phyloP scores from a whole-genome alignment of 2,113 vertebrate species.

The Noturus placidus region DNA sequence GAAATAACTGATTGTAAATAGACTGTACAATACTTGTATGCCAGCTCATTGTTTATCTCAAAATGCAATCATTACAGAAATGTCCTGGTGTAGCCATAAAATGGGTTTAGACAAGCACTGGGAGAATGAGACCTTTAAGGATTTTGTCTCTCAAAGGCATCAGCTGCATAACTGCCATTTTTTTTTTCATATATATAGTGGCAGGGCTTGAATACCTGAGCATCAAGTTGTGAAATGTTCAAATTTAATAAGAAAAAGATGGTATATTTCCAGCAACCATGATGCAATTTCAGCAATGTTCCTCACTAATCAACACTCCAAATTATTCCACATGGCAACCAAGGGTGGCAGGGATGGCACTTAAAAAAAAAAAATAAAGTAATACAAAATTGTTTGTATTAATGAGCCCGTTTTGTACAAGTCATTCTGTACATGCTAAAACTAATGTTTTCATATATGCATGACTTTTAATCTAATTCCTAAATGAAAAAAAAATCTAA shows the following conservation, averaged over 20 bases:
- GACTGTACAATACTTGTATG: not conserved
- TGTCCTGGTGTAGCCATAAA: slow-evolving; percentile 18
- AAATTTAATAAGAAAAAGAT: slow-evolving; percentile 50
- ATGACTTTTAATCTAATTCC: not conserved
- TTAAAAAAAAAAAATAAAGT: slow-evolving; percentile 53
- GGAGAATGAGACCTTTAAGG: slow-evolving; percentile 24
- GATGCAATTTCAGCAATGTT: slow-evolving; percentile 70
- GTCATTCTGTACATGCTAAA: not conserved
- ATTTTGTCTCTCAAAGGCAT: slow-evolving; percentile 14
- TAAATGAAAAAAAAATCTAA: not conserved
- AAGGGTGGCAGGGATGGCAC: slow-evolving; percentile 54
- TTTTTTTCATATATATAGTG: slow-evolving; percentile 24
- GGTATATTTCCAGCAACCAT: slow-evolving; percentile 64
- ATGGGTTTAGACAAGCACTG: not conserved
- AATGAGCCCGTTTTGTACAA: slow-evolving; percentile 18
- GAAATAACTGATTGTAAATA: not conserved
- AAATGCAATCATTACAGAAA: not conserved
- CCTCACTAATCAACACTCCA: slow-evolving; percentile 68
- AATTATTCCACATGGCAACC: slow-evolving; percentile 64
- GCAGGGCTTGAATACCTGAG: slow-evolving; percentile 17
- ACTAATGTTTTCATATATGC: not conserved
- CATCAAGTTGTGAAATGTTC: slow-evolving; percentile 62
- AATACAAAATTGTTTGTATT: slow-evolving; percentile 48
- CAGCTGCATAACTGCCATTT: slow-evolving; percentile 26
- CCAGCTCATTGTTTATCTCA: slow-evolving; percentile 11